Evolutionary conservation across 2,797 vertebrate genomes (phyloP).

Genomic region (Buphagus erythrorhynchus): DNA sequence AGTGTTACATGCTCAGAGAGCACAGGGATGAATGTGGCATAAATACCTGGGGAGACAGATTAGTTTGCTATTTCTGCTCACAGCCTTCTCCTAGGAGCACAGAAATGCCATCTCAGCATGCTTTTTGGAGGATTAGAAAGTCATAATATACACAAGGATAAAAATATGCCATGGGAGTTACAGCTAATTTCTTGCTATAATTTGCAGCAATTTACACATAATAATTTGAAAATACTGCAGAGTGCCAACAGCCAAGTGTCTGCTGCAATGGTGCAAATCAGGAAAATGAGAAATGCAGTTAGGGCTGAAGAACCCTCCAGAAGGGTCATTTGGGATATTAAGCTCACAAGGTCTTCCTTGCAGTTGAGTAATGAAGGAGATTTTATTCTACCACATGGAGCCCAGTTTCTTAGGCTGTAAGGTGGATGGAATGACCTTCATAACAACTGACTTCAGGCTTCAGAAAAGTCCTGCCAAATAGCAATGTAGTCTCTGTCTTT

Average conservation of each 20-base stretch:
- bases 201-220: conserved; percentile 57
- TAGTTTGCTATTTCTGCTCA: conserved; percentile 51
- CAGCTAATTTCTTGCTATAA: conserved; percentile 55
- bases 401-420: not conserved
- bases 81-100: conserved; percentile 30
- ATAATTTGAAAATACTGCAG: conserved; percentile 45
- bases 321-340: not conserved
- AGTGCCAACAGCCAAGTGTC: not conserved
- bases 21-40: not conserved
- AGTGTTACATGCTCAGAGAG: conserved; percentile 19
- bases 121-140: conserved; percentile 41
- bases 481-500: not conserved
- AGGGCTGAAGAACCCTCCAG: not conserved
- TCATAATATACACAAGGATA: conserved; percentile 31
- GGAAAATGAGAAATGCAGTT: not conserved
- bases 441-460: not conserved
- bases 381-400: not conserved
- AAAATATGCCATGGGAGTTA: conserved; percentile 38
- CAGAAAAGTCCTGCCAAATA: not conserved
- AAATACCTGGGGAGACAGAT: conserved; percentile 62
- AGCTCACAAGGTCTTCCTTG: not conserved
- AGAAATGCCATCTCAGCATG: conserved; percentile 49
- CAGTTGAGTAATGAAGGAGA: not conserved
- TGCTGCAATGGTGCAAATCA: conserved; percentile 9
- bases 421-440: not conserved